Evolutionary conservation across 2,113 vertebrate genomes (phyloP), one percentile per base, ranked within the genome.

Genomic region (Bos javanicus): DNA sequence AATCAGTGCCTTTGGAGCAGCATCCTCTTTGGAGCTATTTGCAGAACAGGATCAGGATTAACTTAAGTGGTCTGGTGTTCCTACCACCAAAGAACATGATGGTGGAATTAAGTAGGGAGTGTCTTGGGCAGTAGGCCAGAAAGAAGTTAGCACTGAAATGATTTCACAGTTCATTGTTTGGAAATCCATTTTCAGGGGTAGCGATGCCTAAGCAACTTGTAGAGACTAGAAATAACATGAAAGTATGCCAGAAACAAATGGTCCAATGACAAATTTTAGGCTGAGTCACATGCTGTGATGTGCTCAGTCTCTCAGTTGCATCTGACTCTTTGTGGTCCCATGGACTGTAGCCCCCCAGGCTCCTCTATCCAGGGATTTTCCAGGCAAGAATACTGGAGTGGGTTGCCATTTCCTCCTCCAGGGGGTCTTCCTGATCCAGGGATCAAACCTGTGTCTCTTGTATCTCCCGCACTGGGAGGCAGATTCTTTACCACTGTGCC

Each of bases 301-400:
- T 25, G 6, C 39, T 23, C 62, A 67, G 2, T 21, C 6, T 3
- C 23, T 76, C 39, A 43, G 23, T 26, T 0, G 0, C 26, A 1
- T 76, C 23, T 43, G 39, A 43, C 23, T 43, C 23, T 43, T 76
- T 43, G 13, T 43, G 71, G 36, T 36, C 36, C 36, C 71, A 26
- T 43, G 36, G 39, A 26, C 36, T 76, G 36, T 76, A 76, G 21
- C 11, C 11, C 23, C n/a, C 36, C 36, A 76, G 71, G 36, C 23
- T 76, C 3, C 23, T 26, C 21, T 23, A 25, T 43, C 36, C 12
- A 76, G 36, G 23, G 23, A 26, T 76, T 76, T 76, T 76, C 23
- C 71, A 76, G 23, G 23, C 71, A 43, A 23, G n/a, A 76, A 43
- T 76, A 7, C 12, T 76, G 6, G 36, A 43, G 12, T 74, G 71